phyloP scores from a whole-genome alignment of 2,888 invertebrate species.

The Drosophila fulvimacula region DNA sequence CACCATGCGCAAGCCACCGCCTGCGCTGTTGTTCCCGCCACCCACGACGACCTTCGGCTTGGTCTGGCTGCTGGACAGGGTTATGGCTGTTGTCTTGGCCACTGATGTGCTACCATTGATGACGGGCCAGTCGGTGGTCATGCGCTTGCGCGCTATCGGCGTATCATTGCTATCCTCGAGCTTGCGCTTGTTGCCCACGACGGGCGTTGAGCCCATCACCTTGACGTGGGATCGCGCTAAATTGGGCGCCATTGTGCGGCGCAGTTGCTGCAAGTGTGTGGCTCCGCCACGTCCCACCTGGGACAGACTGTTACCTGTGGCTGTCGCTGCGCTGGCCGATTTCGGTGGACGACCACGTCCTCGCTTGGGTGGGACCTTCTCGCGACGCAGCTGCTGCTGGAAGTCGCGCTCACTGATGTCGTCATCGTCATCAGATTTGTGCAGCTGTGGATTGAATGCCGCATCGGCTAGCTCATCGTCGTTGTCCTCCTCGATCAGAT shows the following conservation, averaged over 20 bases:
- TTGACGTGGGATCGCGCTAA: constrained; percentile 38
- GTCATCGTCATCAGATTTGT: constrained; percentile 68
- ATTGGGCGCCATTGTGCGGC: constrained; percentile 29
- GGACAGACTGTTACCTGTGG: not conserved
- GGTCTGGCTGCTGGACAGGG: constrained; percentile 4
- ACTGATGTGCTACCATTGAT: constrained; percentile 51
- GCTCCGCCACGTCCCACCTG: constrained; percentile 5
- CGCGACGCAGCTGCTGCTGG: constrained; percentile 51
- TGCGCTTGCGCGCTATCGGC: constrained; percentile 63
- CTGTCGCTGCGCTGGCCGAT: constrained; percentile 20
- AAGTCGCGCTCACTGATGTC: constrained; percentile 67
- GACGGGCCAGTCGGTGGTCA: constrained; percentile 40
- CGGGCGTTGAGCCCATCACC: constrained; percentile 22
- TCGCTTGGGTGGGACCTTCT: constrained; percentile 58
- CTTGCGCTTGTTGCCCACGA: constrained; percentile 57
- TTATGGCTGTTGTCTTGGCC: constrained; percentile 23
- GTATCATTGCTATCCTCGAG: constrained; percentile 51
- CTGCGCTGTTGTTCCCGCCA: constrained; percentile 1
- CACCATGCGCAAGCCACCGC: constrained; percentile 25
- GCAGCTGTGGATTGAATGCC: constrained; percentile 70
- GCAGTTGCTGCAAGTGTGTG: constrained; percentile 15
- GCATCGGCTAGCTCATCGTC: constrained; percentile 64
- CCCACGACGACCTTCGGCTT: constrained; percentile 30
- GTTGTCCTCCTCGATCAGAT: constrained; percentile 54
- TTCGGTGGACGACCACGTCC: constrained; percentile 75